Conservation (phyloP, 1,140 invertebrate genomes). For the Conus betulinus region DNA sequence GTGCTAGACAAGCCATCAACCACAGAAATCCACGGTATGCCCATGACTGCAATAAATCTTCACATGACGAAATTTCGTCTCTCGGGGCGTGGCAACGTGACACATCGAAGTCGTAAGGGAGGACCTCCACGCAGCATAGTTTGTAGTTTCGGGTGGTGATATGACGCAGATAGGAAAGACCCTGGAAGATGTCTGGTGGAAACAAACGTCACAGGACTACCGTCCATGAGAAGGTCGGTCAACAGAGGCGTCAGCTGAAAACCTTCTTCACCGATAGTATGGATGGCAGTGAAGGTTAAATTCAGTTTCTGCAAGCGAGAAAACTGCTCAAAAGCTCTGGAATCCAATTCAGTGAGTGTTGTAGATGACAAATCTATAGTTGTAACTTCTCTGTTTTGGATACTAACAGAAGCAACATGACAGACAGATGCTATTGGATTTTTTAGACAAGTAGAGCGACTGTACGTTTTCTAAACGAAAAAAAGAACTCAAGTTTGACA, state of each 20-base stretch:
- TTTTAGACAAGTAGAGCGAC: conserved; percentile 3
- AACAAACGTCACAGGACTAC: conserved; percentile 32
- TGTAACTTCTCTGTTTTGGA: background rate
- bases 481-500: background rate
- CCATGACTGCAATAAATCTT: conserved; percentile 47
- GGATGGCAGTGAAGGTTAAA: background rate
- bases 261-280: background rate
- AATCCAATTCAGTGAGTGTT: background rate
- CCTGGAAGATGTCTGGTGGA: conserved; percentile 34
- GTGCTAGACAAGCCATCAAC: conserved; percentile 48
- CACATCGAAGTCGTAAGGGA: conserved; percentile 30
- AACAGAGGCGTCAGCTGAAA: conserved; percentile 15
- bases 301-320: background rate
- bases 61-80: conserved; percentile 55
- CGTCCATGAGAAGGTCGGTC: background rate
- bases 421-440: background rate
- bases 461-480: background rate
- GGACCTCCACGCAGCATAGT: conserved; percentile 49
- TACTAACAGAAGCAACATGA: conserved; percentile 5
- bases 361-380: conserved; percentile 6
- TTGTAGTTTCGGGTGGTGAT: conserved; percentile 42
- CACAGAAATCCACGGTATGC: conserved; percentile 46
- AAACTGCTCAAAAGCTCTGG: conserved; percentile 1
- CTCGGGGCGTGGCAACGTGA: conserved; percentile 31
- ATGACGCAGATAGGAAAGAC: background rate